phyloP scores from a whole-genome alignment of 2,888 invertebrate species.

The Leucania comma region DNA sequence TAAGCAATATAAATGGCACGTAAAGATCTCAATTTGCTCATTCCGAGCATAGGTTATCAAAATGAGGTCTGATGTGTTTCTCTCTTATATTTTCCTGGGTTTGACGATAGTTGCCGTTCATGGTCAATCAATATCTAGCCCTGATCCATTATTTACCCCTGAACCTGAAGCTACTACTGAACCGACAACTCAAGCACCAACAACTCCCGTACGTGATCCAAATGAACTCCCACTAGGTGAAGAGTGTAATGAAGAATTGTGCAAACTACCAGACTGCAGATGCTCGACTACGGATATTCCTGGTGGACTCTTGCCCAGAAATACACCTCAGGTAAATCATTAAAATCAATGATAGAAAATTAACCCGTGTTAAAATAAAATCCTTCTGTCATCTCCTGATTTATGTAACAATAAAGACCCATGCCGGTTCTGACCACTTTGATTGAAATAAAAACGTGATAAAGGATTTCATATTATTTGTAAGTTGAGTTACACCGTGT shows the following conservation, averaged over 20 bases:
- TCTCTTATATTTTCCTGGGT: conserved; percentile 32
- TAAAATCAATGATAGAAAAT: background rate
- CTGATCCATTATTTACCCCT: conserved; percentile 4
- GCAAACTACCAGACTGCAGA: conserved; percentile 89
- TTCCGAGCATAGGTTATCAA: conserved; percentile 21
- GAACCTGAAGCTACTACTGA: background rate
- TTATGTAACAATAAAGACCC: no score
- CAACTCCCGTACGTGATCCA: background rate
- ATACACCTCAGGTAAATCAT: conserved; percentile 89
- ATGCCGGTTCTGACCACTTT: no score
- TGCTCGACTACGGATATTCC: conserved; percentile 88
- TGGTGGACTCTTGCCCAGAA: conserved; percentile 77
- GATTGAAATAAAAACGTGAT: no score
- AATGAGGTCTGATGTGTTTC: conserved; percentile 55
- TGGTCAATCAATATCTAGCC: background rate
- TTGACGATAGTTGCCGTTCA: conserved; percentile 41
- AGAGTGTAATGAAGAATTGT: conserved; percentile 75
- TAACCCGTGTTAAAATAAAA: no score
- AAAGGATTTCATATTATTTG: no score
- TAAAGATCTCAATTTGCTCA: conserved; percentile 6
- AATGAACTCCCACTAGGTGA: conserved; percentile 72
- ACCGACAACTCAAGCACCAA: conserved; percentile 6
- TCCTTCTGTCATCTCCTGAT: no score
- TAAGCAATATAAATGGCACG: conserved; percentile 49
- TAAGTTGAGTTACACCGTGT: no score